These are phyloP conservation scores for Adelphocoris suturalis DNA, from an alignment of 2,888 invertebrate genomes.

Conservation along the genomic window DNA sequence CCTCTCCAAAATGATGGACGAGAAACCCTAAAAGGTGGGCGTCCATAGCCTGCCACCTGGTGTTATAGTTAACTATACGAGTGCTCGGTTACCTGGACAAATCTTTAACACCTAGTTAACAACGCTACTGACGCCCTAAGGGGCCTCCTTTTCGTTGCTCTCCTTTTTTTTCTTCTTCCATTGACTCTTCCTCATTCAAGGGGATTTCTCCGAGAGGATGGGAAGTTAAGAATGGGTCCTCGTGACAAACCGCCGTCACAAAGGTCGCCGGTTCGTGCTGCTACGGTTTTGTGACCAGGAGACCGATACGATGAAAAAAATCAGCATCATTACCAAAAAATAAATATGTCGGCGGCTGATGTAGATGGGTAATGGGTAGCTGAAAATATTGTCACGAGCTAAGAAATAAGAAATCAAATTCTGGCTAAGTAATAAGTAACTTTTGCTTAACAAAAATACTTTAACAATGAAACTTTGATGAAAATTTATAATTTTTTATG, in stretches of 20 bases:
- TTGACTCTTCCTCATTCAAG: slow-evolving; percentile 41
- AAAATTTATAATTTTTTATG: too few relatives aligned
- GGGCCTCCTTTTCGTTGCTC: slow-evolving; percentile 23
- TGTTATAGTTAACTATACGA: slow-evolving; percentile 27
- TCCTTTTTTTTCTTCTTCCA: slow-evolving; percentile 2
- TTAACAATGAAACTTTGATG: too few relatives aligned
- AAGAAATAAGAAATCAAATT: too few relatives aligned
- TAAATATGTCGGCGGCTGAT: too few relatives aligned
- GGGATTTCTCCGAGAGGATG: not conserved
- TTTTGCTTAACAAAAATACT: too few relatives aligned
- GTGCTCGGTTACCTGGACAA: slow-evolving; percentile 38
- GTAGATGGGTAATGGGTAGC: too few relatives aligned
- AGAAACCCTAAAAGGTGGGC: slow-evolving; percentile 58
- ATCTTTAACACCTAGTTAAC: slow-evolving; percentile 69
- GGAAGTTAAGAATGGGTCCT: slow-evolving; percentile 32
- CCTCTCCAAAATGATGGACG: slow-evolving; percentile 58
- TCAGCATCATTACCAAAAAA: not conserved
- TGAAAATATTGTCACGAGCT: too few relatives aligned
- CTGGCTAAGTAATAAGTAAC: too few relatives aligned
- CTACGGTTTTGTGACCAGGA: slow-evolving; percentile 14
- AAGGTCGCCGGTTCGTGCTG: slow-evolving; percentile 13
- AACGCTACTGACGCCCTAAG: slow-evolving; percentile 47
- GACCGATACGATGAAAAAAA: not conserved
- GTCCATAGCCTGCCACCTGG: slow-evolving; percentile 2
- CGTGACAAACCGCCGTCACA: slow-evolving; percentile 47